Evolutionary conservation across 2,113 vertebrate genomes (phyloP).

Genomic region (Uria aalge): DNA sequence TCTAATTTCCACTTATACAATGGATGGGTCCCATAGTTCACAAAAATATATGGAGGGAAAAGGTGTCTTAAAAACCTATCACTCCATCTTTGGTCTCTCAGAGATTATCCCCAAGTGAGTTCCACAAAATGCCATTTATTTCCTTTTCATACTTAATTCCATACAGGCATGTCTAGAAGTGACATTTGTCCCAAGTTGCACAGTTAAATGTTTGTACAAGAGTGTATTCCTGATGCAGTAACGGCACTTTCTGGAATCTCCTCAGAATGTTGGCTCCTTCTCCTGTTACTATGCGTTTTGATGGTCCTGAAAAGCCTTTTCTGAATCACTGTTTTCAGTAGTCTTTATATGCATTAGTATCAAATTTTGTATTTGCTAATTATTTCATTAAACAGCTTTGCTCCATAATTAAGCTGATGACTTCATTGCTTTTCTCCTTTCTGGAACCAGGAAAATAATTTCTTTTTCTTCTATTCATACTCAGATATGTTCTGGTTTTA

Average conservation of each 20-base stretch:
- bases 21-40: conserved; percentile 26
- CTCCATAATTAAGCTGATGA: conserved; percentile 62
- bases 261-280: neutral
- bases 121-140: neutral
- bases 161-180: neutral
- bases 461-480: neutral
- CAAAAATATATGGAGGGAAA: conserved; percentile 1
- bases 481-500: neutral
- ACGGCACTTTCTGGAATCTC: neutral
- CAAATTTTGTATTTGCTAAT: conserved; percentile 49
- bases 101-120: neutral
- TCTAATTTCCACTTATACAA: conserved; percentile 58
- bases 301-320: conserved; percentile 2
- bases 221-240: neutral
- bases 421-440: conserved; percentile 57
- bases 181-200: neutral
- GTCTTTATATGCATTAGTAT: conserved; percentile 51
- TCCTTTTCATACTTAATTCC: neutral
- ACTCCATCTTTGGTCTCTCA: neutral
- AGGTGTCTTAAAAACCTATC: neutral
- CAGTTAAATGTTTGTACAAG: neutral
- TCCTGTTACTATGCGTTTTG: neutral
- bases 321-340: neutral
- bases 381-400: conserved; percentile 52
- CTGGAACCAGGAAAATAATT: conserved; percentile 34